Conservation (phyloP, 1,140 invertebrate genomes). For the Dreissena polymorpha region DNA sequence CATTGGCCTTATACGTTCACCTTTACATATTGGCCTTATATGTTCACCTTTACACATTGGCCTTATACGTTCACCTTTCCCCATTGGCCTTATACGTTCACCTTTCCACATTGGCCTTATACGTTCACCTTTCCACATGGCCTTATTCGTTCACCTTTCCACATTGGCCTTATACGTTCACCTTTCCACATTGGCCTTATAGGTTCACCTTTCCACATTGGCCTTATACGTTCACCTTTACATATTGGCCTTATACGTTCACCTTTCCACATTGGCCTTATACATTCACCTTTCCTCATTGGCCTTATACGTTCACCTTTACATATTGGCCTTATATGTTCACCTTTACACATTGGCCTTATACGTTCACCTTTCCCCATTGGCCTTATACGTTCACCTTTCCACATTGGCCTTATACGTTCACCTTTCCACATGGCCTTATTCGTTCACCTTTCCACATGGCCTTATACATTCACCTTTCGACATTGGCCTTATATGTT, state of each 20-base stretch:
- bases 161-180: slow-evolving; percentile 18
- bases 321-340: slow-evolving; percentile 17
- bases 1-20: slow-evolving; percentile 16
- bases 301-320: slow-evolving; percentile 24
- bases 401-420: neutral
- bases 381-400: slow-evolving; percentile 24
- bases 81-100: slow-evolving; percentile 18
- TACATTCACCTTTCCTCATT: no score
- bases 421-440: no score
- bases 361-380: slow-evolving; percentile 39
- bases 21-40: no score
- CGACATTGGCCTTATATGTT: slow-evolving; percentile 16
- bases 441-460: no score
- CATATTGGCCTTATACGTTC: slow-evolving; percentile 20
- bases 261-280: no score
- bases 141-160: no score
- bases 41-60: slow-evolving; percentile 32
- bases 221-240: slow-evolving; percentile 30
- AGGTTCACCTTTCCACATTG: slow-evolving; percentile 31
- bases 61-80: slow-evolving; percentile 36
- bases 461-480: no score
- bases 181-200: no score
- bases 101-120: no score
- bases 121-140: no score
- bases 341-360: no score